Evolutionary conservation across 2,888 invertebrate genomes (phyloP), one percentile per base, ranked within the genome.

Genomic region (Orchesellides sinensis): DNA sequence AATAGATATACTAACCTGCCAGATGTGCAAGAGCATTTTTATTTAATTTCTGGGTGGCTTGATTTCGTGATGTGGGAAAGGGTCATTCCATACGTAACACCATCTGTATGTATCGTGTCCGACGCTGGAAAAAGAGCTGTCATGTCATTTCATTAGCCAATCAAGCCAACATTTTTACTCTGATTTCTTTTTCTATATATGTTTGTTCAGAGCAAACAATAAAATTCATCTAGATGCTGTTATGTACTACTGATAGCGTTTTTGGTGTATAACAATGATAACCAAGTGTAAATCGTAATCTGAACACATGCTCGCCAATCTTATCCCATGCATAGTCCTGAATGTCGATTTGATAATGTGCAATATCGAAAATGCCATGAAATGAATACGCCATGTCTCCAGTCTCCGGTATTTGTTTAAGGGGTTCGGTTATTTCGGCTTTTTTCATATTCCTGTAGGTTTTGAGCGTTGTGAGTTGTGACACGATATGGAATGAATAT

Each of bases 131-230:
- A n/a, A n/a, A 27, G 35, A 10, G 17, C 8, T 19, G 65, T 74
- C 74, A 65, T 63, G 49, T 49, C 63, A 35, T 74, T 74, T 74
- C 74, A 40, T 74, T 65, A 65, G 52, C 65, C 65, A 74, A 65
- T 73, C 61, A 61, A 32, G 27, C 21, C 29, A 19, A 29, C 59
- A 23, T 25, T 25, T 25, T 40, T 40, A 40, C 10, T 32, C 10
- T 10, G 6, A 32, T 32, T 6, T 32, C 10, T 12, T 45, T 32
- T 19, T 6, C n/a, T 29, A 14, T 5, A 2, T 29, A 12, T n/a
- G 1, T n/a, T 29, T 40, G 40, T 8, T 40, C 40, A 14, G 40
- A 40, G 32, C 40, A 40, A 40, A 40, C n/a, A 40, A n/a, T 14
- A 40, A 32, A 40, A 40, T 40, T 40, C 40, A 40, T 40, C n/a